Conservation (phyloP, 2,888 invertebrate genomes). For the Petrolisthes cinctipes region DNA sequence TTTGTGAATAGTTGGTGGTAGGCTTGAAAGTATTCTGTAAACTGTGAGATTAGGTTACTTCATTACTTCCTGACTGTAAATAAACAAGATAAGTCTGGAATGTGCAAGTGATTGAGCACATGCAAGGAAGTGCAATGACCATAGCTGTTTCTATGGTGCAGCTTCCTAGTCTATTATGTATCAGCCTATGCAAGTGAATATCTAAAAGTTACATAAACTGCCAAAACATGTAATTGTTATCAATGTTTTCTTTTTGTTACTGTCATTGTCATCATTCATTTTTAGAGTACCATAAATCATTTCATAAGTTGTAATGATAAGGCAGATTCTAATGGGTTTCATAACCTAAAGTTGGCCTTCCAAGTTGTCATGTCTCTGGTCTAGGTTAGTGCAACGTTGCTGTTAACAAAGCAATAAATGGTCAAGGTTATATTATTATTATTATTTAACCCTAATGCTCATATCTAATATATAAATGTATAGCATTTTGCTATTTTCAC, state of each 20-base stretch:
- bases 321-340: slow-evolving; percentile 49
- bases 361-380: slow-evolving; percentile 62
- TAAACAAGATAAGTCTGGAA: slow-evolving; percentile 5
- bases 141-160: slow-evolving; percentile 35
- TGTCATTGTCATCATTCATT: slow-evolving; percentile 49
- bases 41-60: slow-evolving; percentile 21
- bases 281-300: slow-evolving; percentile 46
- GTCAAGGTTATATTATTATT: slow-evolving; percentile 43
- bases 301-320: slow-evolving; percentile 52
- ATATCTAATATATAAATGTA: not conserved
- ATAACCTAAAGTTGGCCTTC: slow-evolving; percentile 55
- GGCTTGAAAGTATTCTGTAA: slow-evolving; percentile 24
- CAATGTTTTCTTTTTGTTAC: slow-evolving; percentile 50
- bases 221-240: slow-evolving; percentile 54
- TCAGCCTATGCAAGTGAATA: slow-evolving; percentile 60
- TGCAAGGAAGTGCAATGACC: slow-evolving; percentile 27
- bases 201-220: slow-evolving; percentile 40
- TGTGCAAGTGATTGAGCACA: slow-evolving; percentile 31
- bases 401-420: slow-evolving; percentile 63
- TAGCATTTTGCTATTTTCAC: not conserved
- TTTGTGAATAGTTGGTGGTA: slow-evolving; percentile 45
- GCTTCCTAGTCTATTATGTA: slow-evolving; percentile 49
- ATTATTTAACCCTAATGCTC: not conserved
- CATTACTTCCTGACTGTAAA: slow-evolving; percentile 24
- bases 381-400: slow-evolving; percentile 62